Evolutionary conservation across 2,888 invertebrate genomes (phyloP), one percentile per base, ranked within the genome.

Genomic region (Serripes groenlandicus): DNA sequence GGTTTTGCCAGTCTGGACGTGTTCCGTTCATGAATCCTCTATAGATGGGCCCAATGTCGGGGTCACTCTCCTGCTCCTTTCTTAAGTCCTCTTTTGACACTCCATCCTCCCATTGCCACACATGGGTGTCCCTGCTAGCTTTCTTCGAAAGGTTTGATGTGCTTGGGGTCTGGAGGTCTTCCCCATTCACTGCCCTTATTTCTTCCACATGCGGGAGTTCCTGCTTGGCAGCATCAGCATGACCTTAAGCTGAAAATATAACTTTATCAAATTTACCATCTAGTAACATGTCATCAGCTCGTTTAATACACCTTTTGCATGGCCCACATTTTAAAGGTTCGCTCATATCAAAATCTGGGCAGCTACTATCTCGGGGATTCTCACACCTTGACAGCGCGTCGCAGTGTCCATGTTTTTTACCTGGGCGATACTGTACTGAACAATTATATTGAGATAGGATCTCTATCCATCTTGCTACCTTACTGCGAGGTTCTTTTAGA

Each of bases 311-410:
- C 23, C 68, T 78, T 28, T 32, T 73, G 37, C 78, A 68, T 26
- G 54, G 35, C 7, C 49, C 75, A 75, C 75, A 75, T 56, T 75
- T 75, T 1, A 75, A 34, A 3, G 35, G 54, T 56, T 75, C 75
- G 15, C 54, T 68, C 66, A 68, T 75, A 52, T 66, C 66, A 9
- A 32, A 28, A 32, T 66, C 18, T 32, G 60, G 64, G 28, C 78
- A 78, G 11, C 56, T 52, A 32, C 66, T 68, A n/a, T 64, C 64
- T 52, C 28, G 28, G 3, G 77, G 77, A 9, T 68, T 42, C n/a
- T 58, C 68, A 49, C 78, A 78, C 49, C 78, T 54, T 0, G 72
- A 78, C 23, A 78, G 26, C 0, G 78, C 78, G 34, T 73, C 78
- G 21, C 56, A 72, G 32, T 78, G 66, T 2, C 42, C 72, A n/a